Base-by-base conservation (phyloP, 2,113 vertebrate genomes). In the Clarias batrachus region DNA sequence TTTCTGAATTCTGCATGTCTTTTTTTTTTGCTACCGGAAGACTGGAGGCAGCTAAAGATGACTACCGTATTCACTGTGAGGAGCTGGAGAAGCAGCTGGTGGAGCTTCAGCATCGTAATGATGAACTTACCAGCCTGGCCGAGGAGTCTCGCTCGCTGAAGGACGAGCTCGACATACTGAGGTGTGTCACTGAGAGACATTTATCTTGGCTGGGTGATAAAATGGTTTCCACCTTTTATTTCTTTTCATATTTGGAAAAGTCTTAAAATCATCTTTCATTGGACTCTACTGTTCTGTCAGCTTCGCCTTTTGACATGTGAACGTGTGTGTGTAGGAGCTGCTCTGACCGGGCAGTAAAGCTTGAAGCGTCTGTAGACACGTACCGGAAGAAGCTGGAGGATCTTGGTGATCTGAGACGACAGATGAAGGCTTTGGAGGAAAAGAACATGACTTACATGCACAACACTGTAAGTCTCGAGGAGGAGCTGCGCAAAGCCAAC, bases 391-490 rank as follows among this genome's bases (percentile, higher is more conserved):
- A 99, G 88, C 94, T 99, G 76, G 97, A 99, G 91, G 98, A 98
- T 82, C 93, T 99, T 73, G 97, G 95, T 9, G 97, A 99, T 91
- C 95, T 99, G 86, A 96, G 97, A 89, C 95, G 96, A 87, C 98
- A 99, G 91, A 96, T 99, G 90, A 98, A 97, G 89, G 95, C 95
- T 56, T 93, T 99, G 91, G 98, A 99, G 91, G 97, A 99, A 91
- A 97, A 97, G 85, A 99, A 98, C 90, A 96, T 97, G 95, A 97
- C 96, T 91, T 99, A 99, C 91, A 97, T 99, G 98, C 97, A 99
- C 66, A 99, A 98, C 90, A 99, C 97, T 0, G 96, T 99, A 88
- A 97, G 96, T 56, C 92, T 99, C 91, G 98, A 99, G 92, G 98
- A 99, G 68, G 98, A 99, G 73, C 93, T 99, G 16, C 97, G 96